Evolutionary conservation across 2,113 vertebrate genomes (phyloP), one percentile per base, ranked within the genome.

Genomic region (Daphoenositta chrysoptera): DNA sequence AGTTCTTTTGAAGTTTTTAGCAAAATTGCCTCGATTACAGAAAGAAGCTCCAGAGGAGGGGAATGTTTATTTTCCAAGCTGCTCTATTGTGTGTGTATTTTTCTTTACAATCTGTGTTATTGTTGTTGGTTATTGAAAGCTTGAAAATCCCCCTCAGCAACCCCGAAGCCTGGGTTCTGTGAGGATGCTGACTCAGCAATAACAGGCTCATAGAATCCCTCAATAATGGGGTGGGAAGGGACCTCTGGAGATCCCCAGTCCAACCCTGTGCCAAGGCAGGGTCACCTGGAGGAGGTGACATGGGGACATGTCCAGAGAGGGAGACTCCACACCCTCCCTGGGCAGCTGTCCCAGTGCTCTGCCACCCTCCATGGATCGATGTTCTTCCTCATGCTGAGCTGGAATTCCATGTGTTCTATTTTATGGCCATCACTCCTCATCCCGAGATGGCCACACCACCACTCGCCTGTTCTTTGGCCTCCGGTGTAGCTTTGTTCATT

Each of bases 1-100:
- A 37, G 58, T 83, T 50, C 76, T 70, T 89, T 73, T 87, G 79
- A 93, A 86, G 68, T 80, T 90, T 53, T 27, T 45, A 15, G 45
- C 81, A 66, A 56, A 95, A 91, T 65, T 92, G 37, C 40, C 50
- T 83, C 1, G 0, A 83, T 79, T 88, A 63, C 28, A 24, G 35
- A 70, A 35, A 22, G 83, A 63, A 44, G 19, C 72, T 69, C 35
- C 37, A 57, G 61, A 57, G 53, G 42, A 80, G n/a, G 23, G 4
- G 1, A 85, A 7, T 44, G 35, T 93, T 85, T 89, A 13, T 64
- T 85, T 83, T 83, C 68, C 51, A 69, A 70, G 47, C 18, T 78
- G 1, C 28, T 39, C 5, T 66, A 61, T 54, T 1, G 0, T 45
- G 16, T 48, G 5, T 26, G 5, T 80, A 1, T 42, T 79, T 93